These are phyloP conservation scores for Cottus gobio DNA, from an alignment of 2,113 vertebrate genomes.

Conservation along the genomic window DNA sequence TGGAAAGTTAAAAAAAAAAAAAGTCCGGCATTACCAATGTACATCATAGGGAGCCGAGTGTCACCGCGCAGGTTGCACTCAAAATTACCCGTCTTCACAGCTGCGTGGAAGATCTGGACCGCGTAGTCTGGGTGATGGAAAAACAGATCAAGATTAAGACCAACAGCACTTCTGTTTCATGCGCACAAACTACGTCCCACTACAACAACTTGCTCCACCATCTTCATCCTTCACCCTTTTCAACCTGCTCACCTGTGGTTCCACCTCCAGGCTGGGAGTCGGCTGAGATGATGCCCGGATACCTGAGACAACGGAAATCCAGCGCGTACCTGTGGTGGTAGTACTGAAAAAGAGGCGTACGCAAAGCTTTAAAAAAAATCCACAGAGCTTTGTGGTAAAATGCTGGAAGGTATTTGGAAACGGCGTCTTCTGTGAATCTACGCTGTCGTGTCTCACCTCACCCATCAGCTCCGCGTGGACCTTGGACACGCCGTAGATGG, in stretches of 20 bases:
- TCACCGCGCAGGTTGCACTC: constrained; percentile 86
- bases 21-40: constrained; percentile 72
- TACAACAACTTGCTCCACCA: background rate
- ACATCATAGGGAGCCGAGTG: constrained; percentile 93
- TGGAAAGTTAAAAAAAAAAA: too few species aligned
- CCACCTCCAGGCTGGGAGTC: constrained; percentile 91
- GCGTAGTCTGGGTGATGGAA: constrained; percentile 86
- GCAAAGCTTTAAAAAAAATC: background rate
- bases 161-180: background rate
- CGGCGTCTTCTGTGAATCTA: background rate
- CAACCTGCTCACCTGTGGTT: constrained; percentile 85
- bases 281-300: constrained; percentile 92
- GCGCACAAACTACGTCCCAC: background rate
- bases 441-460: constrained; percentile 82
- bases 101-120: constrained; percentile 91
- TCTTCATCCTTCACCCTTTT: background rate
- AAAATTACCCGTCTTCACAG: constrained; percentile 85
- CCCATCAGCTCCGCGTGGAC: constrained; percentile 95
- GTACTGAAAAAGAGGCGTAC: constrained; percentile 80
- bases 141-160: background rate
- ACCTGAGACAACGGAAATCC: constrained; percentile 93
- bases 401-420: background rate
- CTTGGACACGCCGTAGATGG: constrained; percentile 95
- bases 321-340: constrained; percentile 90
- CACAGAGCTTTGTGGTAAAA: background rate